A percentile compares a stretch with the other conserved stretches of the same genome.
Evolutionary conservation across 1,140 invertebrate species (phyloP).

Genomic region (Aphelinus certus): DNA sequence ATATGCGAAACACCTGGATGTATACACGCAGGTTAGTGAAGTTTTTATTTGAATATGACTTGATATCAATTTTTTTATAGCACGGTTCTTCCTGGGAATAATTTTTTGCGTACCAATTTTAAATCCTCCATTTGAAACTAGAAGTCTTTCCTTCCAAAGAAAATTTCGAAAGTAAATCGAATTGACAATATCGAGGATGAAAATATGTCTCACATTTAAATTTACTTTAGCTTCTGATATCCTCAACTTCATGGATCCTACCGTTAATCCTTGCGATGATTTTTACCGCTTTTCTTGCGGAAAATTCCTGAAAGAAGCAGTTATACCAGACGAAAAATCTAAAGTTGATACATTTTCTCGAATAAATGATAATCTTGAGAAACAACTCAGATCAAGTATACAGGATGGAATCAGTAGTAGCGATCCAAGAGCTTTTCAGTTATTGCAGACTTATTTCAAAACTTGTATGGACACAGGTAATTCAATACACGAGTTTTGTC

Average conservation of each 20-base stretch:
- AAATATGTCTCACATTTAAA: too few relatives aligned
- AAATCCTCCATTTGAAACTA: too few relatives aligned
- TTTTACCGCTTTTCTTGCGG: slow-evolving; percentile 80
- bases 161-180: too few relatives aligned
- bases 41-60: too few relatives aligned
- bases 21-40: slow-evolving; percentile 70
- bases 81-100: too few relatives aligned
- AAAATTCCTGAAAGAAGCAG: slow-evolving; percentile 52
- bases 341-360: slow-evolving; percentile 82
- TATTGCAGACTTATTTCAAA: slow-evolving; percentile 81
- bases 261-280: slow-evolving; percentile 78
- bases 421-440: slow-evolving; percentile 77
- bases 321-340: slow-evolving; percentile 74
- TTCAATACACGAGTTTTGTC: slow-evolving; percentile 41
- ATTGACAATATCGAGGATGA: too few relatives aligned
- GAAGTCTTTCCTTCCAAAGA: too few relatives aligned
- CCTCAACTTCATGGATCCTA: slow-evolving; percentile 65
- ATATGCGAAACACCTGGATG: slow-evolving; percentile 73
- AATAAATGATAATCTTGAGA: slow-evolving; percentile 81
- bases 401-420: slow-evolving; percentile 72
- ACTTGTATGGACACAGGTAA: slow-evolving; percentile 89
- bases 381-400: slow-evolving; percentile 80
- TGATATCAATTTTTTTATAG: too few relatives aligned
- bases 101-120: too few relatives aligned
- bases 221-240: slow-evolving; percentile 62